These are phyloP conservation scores for Prenolepis imparis DNA, from an alignment of 2,888 invertebrate genomes.

Conservation along the genomic window DNA sequence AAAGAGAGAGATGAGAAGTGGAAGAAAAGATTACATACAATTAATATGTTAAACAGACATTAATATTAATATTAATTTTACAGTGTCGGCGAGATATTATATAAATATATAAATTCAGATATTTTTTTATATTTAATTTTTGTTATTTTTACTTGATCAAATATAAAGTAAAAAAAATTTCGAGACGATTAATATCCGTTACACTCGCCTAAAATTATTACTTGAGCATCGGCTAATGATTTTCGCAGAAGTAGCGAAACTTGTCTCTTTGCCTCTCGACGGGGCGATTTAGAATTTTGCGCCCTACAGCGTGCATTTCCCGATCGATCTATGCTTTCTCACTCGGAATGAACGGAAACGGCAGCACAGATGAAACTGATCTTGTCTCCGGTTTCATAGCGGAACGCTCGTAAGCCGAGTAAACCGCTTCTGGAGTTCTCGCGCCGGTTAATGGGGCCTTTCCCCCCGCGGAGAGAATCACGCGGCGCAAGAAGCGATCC, in stretches of 20 bases:
- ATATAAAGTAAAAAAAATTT: background rate
- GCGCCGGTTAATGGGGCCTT: constrained; percentile 36
- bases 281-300: background rate
- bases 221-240: background rate
- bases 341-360: constrained; percentile 39
- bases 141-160: background rate
- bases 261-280: background rate
- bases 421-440: constrained; percentile 32
- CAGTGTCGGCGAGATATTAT: background rate
- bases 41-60: background rate
- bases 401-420: background rate
- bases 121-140: background rate
- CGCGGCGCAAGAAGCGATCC: constrained; percentile 43
- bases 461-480: constrained; percentile 29
- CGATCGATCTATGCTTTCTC: constrained; percentile 19
- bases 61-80: background rate
- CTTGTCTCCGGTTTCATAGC: constrained; percentile 37
- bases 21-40: background rate
- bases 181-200: background rate
- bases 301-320: background rate
- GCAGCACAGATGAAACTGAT: constrained; percentile 38
- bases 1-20: background rate
- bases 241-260: background rate
- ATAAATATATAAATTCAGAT: background rate
- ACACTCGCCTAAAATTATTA: background rate